Evolutionary conservation across 2,113 vertebrate species (phyloP).

Genomic region (Hippocampus comes): DNA sequence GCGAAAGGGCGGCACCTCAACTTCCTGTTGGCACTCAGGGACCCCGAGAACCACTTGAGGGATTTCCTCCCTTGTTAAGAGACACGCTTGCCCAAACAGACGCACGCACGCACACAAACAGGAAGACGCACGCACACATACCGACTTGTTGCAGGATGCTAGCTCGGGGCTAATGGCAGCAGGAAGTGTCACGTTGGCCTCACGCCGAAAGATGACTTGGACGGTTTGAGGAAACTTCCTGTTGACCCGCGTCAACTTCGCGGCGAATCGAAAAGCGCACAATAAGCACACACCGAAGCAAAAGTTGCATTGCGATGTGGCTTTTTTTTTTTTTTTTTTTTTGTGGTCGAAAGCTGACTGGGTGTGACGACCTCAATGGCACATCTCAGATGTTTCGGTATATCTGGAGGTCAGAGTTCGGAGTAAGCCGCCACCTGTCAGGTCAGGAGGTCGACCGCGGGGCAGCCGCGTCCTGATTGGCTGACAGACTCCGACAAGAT

Average conservation of each 20-base stretch:
- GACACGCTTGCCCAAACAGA: background rate
- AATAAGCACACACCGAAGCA: background rate
- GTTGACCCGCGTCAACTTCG: background rate
- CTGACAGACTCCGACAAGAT: background rate
- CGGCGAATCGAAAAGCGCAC: background rate
- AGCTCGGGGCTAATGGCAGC: background rate
- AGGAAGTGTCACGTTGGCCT: background rate
- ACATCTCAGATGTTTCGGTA: background rate
- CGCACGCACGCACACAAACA: background rate
- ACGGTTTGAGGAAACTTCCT: background rate
- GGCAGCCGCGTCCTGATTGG: background rate
- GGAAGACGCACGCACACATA: background rate
- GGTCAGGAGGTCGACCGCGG: background rate
- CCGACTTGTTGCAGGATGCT: slow-evolving; percentile 11
- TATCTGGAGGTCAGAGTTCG: background rate
- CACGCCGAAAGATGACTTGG: slow-evolving; percentile 9
- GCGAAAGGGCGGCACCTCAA: background rate
- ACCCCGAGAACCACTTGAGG: slow-evolving; percentile 1
- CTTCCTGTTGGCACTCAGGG: slow-evolving; percentile 28
- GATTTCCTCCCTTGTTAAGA: slow-evolving; percentile 33
- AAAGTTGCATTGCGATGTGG: background rate
- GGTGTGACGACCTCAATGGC: background rate
- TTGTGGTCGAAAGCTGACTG: background rate
- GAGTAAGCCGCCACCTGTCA: background rate
- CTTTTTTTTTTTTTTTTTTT: background rate